phyloP scores from a whole-genome alignment of 2,797 vertebrate genomes.

The Alectoris magna region DNA sequence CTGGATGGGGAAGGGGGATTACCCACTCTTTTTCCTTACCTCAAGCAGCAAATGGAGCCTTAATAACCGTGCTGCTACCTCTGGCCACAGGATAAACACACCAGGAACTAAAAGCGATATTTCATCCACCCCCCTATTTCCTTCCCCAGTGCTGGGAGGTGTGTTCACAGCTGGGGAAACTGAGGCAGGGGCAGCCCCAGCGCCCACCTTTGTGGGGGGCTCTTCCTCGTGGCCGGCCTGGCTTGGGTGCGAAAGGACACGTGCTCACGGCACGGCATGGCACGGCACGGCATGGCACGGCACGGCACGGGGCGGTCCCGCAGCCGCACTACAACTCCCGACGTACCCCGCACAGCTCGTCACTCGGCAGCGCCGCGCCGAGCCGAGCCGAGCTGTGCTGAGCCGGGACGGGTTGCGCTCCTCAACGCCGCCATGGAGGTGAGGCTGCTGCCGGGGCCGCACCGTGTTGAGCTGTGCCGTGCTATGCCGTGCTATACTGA shows the following conservation, averaged over 20 bases:
- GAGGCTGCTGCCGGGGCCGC: not conserved
- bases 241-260: not conserved
- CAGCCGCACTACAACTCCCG: slow-evolving; percentile 22
- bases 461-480: not conserved
- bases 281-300: not conserved
- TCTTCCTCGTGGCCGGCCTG: not conserved
- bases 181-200: not conserved
- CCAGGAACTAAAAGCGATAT: rapidly evolving
- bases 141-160: too few species aligned
- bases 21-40: not conserved
- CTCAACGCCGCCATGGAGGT: slow-evolving; percentile 7
- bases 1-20: not conserved
- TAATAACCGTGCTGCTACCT: too few species aligned
- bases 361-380: not conserved
- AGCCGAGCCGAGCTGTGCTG: not conserved
- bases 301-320: not conserved
- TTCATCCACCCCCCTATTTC: rapidly evolving
- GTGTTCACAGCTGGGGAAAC: too few species aligned
- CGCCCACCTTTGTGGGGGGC: too few species aligned
- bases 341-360: not conserved
- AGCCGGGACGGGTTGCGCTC: not conserved
- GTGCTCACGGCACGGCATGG: not conserved
- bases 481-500: not conserved
- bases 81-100: too few species aligned
- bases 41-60: not conserved